Conservation (phyloP, 2,888 invertebrate species). For the Unio pictorum region DNA sequence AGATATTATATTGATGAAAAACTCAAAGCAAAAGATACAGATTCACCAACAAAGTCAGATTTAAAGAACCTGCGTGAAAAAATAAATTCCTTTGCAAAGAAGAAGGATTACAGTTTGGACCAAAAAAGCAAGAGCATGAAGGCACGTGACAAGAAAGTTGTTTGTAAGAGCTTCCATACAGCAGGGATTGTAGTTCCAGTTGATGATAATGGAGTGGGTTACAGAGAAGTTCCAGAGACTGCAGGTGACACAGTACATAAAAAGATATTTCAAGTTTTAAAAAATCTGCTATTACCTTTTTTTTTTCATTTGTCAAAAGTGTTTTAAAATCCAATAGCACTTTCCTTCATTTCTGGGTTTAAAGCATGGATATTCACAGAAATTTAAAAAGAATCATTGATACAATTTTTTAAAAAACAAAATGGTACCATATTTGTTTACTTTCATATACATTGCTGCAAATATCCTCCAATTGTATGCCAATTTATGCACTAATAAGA, state of each 20-base stretch:
- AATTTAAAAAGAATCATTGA: too few relatives aligned
- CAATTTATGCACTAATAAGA: too few relatives aligned
- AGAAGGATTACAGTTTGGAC: slow-evolving; percentile 77
- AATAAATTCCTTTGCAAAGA: slow-evolving; percentile 78
- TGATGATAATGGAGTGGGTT: slow-evolving; percentile 85
- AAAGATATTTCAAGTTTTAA: too few relatives aligned
- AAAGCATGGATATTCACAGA: too few relatives aligned
- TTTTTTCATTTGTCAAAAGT: too few relatives aligned
- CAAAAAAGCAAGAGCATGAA: slow-evolving; percentile 77
- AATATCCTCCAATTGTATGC: too few relatives aligned
- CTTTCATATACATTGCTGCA: too few relatives aligned
- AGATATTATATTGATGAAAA: slow-evolving; percentile 58
- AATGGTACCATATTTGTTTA: too few relatives aligned
- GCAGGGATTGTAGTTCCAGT: slow-evolving; percentile 80
- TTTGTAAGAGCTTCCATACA: slow-evolving; percentile 65
- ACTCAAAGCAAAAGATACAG: slow-evolving; percentile 42
- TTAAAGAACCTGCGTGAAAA: slow-evolving; percentile 76
- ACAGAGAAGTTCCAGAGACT: slow-evolving; percentile 81
- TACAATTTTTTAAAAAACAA: too few relatives aligned
- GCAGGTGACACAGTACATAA: slow-evolving; percentile 55
- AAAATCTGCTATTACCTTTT: too few relatives aligned
- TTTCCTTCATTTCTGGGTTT: too few relatives aligned
- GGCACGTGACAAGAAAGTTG: slow-evolving; percentile 65
- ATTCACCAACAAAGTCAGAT: slow-evolving; percentile 27
- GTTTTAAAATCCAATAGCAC: too few relatives aligned